Conservation (phyloP, 1,140 invertebrate species). For the Drosophila malerkotliana region DNA sequence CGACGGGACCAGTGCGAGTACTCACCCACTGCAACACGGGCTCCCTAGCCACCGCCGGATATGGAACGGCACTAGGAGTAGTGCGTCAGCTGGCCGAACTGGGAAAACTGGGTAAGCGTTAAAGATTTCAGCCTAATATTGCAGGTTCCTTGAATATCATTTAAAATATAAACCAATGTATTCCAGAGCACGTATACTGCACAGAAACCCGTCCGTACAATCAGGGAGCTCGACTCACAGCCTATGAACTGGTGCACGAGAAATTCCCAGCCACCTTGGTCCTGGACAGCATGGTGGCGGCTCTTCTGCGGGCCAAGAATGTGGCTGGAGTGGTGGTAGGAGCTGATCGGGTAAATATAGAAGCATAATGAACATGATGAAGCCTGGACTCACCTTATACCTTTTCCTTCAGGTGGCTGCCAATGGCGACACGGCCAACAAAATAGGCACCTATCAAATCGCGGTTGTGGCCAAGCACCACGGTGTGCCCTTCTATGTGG, state of each 20-base stretch:
- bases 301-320: conserved; percentile 92
- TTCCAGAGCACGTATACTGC: conserved; percentile 93
- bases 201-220: conserved; percentile 99
- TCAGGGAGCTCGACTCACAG: conserved; percentile 97
- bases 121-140: not conserved
- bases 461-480: conserved; percentile 96
- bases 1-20: conserved; percentile 86
- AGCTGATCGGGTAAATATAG: conserved; percentile 90
- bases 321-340: conserved; percentile 93
- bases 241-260: conserved; percentile 97
- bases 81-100: conserved; percentile 91
- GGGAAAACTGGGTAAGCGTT: conserved; percentile 88
- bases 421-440: conserved; percentile 99
- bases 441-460: conserved; percentile 99
- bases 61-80: conserved; percentile 98
- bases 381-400: conserved; percentile 2
- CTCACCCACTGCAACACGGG: conserved; percentile 99
- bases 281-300: conserved; percentile 97
- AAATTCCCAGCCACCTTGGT: conserved; percentile 96
- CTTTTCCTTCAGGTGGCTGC: conserved; percentile 87
- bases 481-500: conserved; percentile 97
- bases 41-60: conserved; percentile 96
- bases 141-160: not conserved
- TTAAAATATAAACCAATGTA: not conserved
- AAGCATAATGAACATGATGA: not conserved